These are phyloP conservation scores for Heliothis subflexa DNA, from an alignment of 1,140 invertebrate genomes.

Conservation along the genomic window DNA sequence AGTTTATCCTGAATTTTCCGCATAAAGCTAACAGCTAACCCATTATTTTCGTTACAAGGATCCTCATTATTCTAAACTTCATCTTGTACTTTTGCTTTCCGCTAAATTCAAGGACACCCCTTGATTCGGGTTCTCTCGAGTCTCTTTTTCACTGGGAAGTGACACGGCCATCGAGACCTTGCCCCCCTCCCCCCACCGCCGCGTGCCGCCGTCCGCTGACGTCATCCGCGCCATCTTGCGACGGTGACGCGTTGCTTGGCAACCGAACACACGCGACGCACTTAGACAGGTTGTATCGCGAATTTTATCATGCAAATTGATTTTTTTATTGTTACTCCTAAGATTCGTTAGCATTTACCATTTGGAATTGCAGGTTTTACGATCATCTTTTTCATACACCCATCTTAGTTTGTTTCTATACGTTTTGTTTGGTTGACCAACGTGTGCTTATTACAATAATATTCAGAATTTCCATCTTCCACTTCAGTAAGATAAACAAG, in stretches of 20 bases:
- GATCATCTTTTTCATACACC: background rate
- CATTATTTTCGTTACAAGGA: constrained; percentile 46
- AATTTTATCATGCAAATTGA: constrained; percentile 44
- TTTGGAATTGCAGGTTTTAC: constrained; percentile 13
- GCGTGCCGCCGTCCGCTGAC: constrained; percentile 64
- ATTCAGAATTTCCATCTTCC: no score
- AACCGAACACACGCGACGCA: constrained; percentile 73
- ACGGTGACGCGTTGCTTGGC: constrained; percentile 79
- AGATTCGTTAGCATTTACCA: constrained; percentile 33
- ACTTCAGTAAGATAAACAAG: no score
- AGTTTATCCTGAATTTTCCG: background rate
- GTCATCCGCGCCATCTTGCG: constrained; percentile 83
- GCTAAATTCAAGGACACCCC: constrained; percentile 76
- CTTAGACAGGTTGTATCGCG: constrained; percentile 49
- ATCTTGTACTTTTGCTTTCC: constrained; percentile 70
- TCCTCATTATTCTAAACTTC: constrained; percentile 48
- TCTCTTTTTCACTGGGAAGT: constrained; percentile 84
- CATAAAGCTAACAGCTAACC: background rate
- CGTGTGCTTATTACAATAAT: no score
- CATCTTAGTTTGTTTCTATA: constrained; percentile 18
- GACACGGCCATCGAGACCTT: constrained; percentile 79
- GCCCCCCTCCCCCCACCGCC: constrained; percentile 60
- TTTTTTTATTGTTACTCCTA: constrained; percentile 24
- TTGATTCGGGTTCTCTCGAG: constrained; percentile 73
- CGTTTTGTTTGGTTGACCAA: background rate